A percentile compares a stretch with the other conserved stretches of the same genome.
phyloP scores from a whole-genome alignment of 2,888 invertebrate genomes.

The Agrilus mali region DNA sequence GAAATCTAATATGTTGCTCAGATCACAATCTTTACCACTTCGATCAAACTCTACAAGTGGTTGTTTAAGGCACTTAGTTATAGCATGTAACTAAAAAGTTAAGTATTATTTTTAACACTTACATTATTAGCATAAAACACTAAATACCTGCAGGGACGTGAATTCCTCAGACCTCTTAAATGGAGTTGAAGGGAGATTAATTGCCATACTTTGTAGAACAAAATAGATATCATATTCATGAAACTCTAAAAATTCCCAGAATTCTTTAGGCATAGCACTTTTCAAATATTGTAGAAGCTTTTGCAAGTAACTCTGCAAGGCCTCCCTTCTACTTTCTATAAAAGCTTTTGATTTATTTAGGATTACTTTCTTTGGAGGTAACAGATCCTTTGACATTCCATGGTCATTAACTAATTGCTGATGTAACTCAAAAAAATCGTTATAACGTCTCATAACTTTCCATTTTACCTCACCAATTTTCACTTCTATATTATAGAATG shows the following conservation, averaged over 20 bases:
- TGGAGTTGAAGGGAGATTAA: constrained; percentile 39
- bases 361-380: constrained; percentile 89
- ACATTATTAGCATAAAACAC: not conserved
- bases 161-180: constrained; percentile 40
- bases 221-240: constrained; percentile 84
- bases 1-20: constrained; percentile 84
- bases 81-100: constrained; percentile 66
- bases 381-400: constrained; percentile 68
- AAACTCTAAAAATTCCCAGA: constrained; percentile 79
- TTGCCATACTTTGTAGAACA: constrained; percentile 69
- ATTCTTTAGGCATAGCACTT: constrained; percentile 64
- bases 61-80: constrained; percentile 75
- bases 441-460: constrained; percentile 78
- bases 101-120: constrained; percentile 1
- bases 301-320: constrained; percentile 69
- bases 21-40: constrained; percentile 69
- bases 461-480: constrained; percentile 62
- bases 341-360: constrained; percentile 83
- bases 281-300: constrained; percentile 63
- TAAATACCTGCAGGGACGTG: constrained; percentile 61
- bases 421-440: constrained; percentile 80
- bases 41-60: constrained; percentile 73
- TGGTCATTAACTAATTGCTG: constrained; percentile 69
- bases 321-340: constrained; percentile 68
- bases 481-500: constrained; percentile 60